A percentile compares a stretch with the other conserved stretches of the same genome.
Evolutionary conservation across 2,797 vertebrate species (phyloP).

Genomic region (Melanotaenia parkinsoni): DNA sequence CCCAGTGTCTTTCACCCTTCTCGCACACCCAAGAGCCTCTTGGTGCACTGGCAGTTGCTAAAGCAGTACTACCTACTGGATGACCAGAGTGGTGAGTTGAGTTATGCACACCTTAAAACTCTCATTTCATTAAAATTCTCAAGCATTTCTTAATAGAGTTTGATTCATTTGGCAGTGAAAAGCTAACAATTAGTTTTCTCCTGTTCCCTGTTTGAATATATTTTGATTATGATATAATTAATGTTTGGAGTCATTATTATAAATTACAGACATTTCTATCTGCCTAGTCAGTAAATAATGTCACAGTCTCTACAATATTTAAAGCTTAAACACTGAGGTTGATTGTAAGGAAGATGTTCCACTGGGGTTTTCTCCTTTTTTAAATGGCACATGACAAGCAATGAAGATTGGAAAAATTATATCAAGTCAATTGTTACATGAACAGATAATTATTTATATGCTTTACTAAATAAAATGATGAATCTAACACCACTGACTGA

Average conservation of each 20-base stretch:
- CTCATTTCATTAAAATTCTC: background rate
- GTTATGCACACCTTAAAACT: background rate
- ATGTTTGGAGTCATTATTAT: no score
- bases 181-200: no score
- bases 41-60: conserved; percentile 97
- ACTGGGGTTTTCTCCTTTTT: background rate
- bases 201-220: background rate
- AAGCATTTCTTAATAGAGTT: background rate
- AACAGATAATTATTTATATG: no score
- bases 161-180: background rate
- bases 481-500: background rate
- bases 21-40: conserved; percentile 91
- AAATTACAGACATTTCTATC: no score
- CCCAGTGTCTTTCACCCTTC: conserved; percentile 91
- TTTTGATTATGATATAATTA: background rate
- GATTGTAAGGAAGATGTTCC: background rate
- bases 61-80: conserved; percentile 97
- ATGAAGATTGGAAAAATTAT: no score
- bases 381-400: background rate
- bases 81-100: conserved; percentile 91
- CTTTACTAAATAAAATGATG: no score
- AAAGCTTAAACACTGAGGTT: background rate
- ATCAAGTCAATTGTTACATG: background rate
- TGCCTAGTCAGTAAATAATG: no score
- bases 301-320: background rate